Conservation (phyloP, 2,797 vertebrate species). For the Gobio occitaniae region DNA sequence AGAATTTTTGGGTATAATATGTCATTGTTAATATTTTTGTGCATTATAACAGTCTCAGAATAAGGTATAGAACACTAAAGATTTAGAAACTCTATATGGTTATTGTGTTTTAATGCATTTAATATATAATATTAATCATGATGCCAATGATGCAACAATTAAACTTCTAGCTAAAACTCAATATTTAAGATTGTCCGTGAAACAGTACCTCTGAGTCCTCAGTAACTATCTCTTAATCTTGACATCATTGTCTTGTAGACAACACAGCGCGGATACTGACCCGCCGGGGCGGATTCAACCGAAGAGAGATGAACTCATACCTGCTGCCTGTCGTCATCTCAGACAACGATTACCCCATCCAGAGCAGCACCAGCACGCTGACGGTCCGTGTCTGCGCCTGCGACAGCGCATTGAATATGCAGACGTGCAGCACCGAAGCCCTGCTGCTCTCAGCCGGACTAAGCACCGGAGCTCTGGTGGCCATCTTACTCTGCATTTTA, state of each 20-base stretch:
- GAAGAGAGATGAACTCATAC: constrained; percentile 91
- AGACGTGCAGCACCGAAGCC: constrained; percentile 90
- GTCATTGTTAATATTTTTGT: neutral
- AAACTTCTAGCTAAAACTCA: neutral
- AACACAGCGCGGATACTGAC: constrained; percentile 97
- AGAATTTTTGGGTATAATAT: too few relatives aligned
- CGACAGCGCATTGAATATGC: constrained; percentile 84
- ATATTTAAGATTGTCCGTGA: neutral
- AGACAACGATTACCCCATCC: constrained; percentile 93
- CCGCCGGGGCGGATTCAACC: constrained; percentile 89
- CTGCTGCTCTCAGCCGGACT: constrained; percentile 91
- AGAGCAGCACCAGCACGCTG: constrained; percentile 94
- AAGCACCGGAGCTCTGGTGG: constrained; percentile 92
- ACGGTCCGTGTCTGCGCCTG: constrained; percentile 93
- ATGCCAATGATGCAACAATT: neutral
- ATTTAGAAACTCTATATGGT: neutral
- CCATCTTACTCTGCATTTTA: constrained; percentile 92
- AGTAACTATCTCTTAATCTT: neutral
- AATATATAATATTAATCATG: neutral
- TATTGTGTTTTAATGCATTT: neutral
- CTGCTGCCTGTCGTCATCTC: constrained; percentile 95
- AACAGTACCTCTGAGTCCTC: neutral
- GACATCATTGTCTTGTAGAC: constrained; percentile 76
- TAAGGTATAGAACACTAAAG: neutral
- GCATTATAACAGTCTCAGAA: too few relatives aligned